These are phyloP conservation scores for Cossypha polioptera DNA, from an alignment of 2,797 vertebrate species.

Conservation along the genomic window DNA sequence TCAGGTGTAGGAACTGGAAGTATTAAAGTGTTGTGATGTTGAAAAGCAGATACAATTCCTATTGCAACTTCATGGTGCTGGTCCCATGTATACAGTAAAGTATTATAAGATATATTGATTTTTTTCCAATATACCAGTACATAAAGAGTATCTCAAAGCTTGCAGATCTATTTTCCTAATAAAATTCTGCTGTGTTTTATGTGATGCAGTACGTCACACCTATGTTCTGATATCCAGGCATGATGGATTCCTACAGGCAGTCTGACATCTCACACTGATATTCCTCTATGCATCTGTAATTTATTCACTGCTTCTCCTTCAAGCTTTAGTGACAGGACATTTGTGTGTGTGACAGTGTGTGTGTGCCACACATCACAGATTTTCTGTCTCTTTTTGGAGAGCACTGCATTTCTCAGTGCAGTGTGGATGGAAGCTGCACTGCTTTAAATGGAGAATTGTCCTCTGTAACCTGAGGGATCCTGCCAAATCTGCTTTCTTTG, in stretches of 20 bases:
- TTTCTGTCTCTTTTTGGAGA: neutral
- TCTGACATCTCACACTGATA: neutral
- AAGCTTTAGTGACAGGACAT: neutral
- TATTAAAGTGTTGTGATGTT: neutral
- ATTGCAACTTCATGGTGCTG: neutral
- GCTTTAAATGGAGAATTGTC: neutral
- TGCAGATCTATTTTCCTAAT: neutral
- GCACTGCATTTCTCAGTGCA: neutral
- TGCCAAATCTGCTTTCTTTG: neutral
- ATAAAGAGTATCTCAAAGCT: neutral
- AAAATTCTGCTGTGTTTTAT: neutral
- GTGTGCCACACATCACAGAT: neutral
- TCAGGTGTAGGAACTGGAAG: neutral
- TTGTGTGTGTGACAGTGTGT: neutral
- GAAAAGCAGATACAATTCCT: neutral
- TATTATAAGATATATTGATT: neutral
- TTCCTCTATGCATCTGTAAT: neutral
- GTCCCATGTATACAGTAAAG: neutral
- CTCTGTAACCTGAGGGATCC: slow-evolving; percentile 11
- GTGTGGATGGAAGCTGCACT: neutral
- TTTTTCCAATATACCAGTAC: neutral
- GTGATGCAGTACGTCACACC: neutral
- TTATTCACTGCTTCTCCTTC: neutral
- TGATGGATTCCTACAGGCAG: neutral
- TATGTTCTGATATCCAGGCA: neutral